Conservation (phyloP, 2,113 vertebrate genomes). For the Jacana jacana region DNA sequence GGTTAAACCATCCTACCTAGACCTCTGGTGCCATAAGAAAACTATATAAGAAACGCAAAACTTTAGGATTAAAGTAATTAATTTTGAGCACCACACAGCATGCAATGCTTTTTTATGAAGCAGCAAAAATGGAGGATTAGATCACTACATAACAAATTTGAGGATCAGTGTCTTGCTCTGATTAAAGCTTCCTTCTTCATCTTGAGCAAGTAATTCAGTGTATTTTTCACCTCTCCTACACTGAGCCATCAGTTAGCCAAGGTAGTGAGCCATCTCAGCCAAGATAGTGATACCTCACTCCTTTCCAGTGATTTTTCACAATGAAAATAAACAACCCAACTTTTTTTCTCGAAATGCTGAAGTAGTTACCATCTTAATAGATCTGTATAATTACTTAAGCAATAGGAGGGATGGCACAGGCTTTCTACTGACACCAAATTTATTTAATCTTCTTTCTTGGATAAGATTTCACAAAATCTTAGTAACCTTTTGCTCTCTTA, state of each 20-base stretch:
- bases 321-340: not conserved
- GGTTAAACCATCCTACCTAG: not conserved
- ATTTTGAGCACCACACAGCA: not conserved
- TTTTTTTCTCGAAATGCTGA: not conserved
- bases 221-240: not conserved
- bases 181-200: not conserved
- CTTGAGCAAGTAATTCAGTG: not conserved
- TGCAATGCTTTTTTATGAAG: not conserved
- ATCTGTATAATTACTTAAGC: not conserved
- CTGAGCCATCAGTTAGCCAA: not conserved
- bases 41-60: not conserved
- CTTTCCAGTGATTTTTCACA: not conserved
- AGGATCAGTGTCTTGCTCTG: not conserved
- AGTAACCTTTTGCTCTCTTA: not conserved
- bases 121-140: not conserved
- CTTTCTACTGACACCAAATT: not conserved
- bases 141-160: not conserved
- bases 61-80: not conserved
- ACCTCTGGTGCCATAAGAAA: not conserved
- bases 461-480: not conserved
- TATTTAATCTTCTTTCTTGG: not conserved
- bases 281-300: not conserved
- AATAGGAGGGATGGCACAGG: not conserved
- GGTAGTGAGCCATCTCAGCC: not conserved
- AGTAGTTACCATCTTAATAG: slow-evolving; percentile 1